Conservation (phyloP, 2,113 vertebrate species). For the Thamnophis sirtalis region DNA sequence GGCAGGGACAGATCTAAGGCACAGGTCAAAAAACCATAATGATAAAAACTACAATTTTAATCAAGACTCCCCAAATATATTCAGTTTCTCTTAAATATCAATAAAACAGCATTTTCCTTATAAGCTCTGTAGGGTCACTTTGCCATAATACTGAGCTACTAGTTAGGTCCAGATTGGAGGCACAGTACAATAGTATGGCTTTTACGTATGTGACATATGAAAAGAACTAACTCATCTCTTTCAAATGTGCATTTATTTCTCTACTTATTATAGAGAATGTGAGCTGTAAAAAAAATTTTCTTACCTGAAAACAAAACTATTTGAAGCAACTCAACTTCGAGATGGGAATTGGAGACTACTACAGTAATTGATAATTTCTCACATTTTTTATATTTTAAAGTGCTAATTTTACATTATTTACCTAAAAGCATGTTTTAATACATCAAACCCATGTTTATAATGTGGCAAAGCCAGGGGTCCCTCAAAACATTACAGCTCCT, state of each 20-base stretch:
- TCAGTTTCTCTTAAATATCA: slow-evolving; percentile 26
- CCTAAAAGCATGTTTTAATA: background rate
- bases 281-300: background rate
- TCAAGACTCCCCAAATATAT: background rate
- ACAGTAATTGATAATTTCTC: background rate
- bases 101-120: slow-evolving; percentile 51
- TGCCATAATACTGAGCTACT: slow-evolving; percentile 15
- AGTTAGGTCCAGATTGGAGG: slow-evolving; percentile 30
- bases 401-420: background rate
- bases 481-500: background rate
- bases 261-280: background rate
- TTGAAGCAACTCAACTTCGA: background rate
- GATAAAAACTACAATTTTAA: slow-evolving; percentile 1
- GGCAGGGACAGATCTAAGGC: slow-evolving; percentile 24
- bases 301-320: background rate
- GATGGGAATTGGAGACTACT: background rate
- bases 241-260: background rate
- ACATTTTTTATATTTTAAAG: background rate
- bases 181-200: slow-evolving; percentile 59
- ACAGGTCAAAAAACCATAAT: slow-evolving; percentile 29
- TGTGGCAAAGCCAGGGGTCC: background rate
- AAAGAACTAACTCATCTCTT: background rate
- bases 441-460: background rate
- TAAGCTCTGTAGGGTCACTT: background rate
- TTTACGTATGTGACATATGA: slow-evolving; percentile 38